phyloP scores from a whole-genome alignment of 2,888 invertebrate genomes.

The Hypomecis punctinalis region DNA sequence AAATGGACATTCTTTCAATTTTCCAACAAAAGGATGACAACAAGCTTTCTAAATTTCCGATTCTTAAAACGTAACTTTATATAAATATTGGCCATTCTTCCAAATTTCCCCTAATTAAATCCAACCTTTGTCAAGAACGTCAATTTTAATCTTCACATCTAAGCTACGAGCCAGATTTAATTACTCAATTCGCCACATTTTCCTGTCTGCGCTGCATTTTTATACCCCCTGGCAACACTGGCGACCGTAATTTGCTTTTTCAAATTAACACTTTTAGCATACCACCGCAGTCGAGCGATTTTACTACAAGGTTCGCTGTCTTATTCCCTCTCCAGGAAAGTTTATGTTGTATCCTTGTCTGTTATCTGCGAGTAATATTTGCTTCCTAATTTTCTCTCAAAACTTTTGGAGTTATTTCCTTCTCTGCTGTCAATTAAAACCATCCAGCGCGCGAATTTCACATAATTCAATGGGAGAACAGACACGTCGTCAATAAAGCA shows the following conservation, averaged over 20 bases:
- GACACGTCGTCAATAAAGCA: conserved; percentile 42
- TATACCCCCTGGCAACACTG: conserved; percentile 47
- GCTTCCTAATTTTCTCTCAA: no score
- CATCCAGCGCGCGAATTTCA: conserved; percentile 48
- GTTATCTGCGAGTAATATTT: conserved; percentile 7
- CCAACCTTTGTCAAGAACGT: conserved; percentile 1
- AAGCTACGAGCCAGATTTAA: conserved; percentile 14
- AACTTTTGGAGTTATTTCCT: no score
- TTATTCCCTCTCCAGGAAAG: background rate
- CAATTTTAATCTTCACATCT: conserved; percentile 11
- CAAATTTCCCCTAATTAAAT: background rate
- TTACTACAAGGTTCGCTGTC: background rate
- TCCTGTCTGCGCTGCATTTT: conserved; percentile 39
- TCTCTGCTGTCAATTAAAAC: no score
- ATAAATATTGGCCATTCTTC: background rate
- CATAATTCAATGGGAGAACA: conserved; percentile 56
- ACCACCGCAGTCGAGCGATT: conserved; percentile 3
- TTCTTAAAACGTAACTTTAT: no score
- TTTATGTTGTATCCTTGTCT: conserved; percentile 1
- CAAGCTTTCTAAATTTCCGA: no score
- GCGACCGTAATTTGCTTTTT: conserved; percentile 49
- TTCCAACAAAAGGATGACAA: no score
- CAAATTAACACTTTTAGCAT: background rate
- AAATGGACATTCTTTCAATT: no score
- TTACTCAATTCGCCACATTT: conserved; percentile 11